These are phyloP conservation scores for Plecturocebus donacophilus DNA, from an alignment of 2,113 vertebrate genomes.

Conservation along the genomic window DNA sequence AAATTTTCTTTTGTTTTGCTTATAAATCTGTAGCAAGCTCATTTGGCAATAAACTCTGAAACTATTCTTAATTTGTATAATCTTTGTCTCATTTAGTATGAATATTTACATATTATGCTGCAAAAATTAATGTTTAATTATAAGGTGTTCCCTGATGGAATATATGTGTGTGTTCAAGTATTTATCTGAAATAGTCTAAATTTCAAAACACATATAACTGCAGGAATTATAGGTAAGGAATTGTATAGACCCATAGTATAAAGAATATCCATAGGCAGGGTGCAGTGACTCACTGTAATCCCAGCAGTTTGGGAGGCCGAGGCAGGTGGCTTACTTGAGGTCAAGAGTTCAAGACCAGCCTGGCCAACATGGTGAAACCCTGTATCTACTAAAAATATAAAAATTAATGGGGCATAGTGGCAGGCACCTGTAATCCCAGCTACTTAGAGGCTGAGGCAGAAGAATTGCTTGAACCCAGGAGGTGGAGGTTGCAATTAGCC, in stretches of 20 bases:
- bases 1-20: background rate
- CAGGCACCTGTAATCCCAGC: no score
- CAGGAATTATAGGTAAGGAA: background rate
- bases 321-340: no score
- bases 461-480: no score
- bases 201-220: background rate
- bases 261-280: no score
- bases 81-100: background rate
- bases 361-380: no score
- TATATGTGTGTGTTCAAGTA: background rate
- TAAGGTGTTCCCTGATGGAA: background rate
- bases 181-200: constrained; percentile 46
- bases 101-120: background rate
- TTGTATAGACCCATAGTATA: background rate
- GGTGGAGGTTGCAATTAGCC: no score
- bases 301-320: no score
- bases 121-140: constrained; percentile 32
- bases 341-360: no score
- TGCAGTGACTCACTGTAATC: no score
- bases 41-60: background rate
- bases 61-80: background rate
- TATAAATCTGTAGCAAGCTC: constrained; percentile 2
- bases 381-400: no score
- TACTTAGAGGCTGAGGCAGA: no score
- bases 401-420: no score